Conservation (phyloP, 1,140 invertebrate species). For the Rhagoletis zephyria region DNA sequence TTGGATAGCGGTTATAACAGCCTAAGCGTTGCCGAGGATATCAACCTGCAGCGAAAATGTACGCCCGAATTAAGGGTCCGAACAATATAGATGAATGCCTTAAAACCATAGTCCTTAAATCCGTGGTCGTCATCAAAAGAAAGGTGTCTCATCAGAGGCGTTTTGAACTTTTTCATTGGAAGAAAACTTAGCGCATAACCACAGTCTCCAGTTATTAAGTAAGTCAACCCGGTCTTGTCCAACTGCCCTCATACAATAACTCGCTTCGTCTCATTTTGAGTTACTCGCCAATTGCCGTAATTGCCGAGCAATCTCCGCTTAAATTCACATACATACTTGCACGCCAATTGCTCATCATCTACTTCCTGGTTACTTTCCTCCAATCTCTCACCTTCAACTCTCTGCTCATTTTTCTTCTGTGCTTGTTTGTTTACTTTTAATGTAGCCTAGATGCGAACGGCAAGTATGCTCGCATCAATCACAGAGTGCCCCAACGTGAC, state of each 20-base stretch:
- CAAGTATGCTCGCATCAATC: slow-evolving; percentile 76
- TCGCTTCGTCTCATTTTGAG: background rate
- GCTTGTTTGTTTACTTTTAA: background rate
- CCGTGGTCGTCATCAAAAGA: too few species aligned
- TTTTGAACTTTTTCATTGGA: too few species aligned
- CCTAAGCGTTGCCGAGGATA: too few species aligned
- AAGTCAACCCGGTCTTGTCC: slow-evolving; percentile 59
- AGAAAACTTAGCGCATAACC: too few species aligned
- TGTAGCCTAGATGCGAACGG: slow-evolving; percentile 75
- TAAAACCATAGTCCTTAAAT: too few species aligned
- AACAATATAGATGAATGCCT: too few species aligned
- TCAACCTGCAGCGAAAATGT: too few species aligned
- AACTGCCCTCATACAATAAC: background rate
- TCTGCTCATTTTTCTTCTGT: background rate
- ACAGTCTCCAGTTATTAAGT: slow-evolving; percentile 77
- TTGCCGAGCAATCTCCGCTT: background rate
- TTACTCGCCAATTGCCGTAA: slow-evolving; percentile 18
- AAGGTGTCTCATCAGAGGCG: too few species aligned
- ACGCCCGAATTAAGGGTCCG: too few species aligned
- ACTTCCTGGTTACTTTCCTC: background rate
- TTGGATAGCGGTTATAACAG: too few species aligned
- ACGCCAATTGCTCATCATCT: background rate
- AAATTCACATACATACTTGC: too few species aligned
- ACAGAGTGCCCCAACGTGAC: slow-evolving; percentile 80
- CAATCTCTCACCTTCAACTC: background rate